Conservation (phyloP, 2,797 vertebrate species). For the Silurus aristotelis region DNA sequence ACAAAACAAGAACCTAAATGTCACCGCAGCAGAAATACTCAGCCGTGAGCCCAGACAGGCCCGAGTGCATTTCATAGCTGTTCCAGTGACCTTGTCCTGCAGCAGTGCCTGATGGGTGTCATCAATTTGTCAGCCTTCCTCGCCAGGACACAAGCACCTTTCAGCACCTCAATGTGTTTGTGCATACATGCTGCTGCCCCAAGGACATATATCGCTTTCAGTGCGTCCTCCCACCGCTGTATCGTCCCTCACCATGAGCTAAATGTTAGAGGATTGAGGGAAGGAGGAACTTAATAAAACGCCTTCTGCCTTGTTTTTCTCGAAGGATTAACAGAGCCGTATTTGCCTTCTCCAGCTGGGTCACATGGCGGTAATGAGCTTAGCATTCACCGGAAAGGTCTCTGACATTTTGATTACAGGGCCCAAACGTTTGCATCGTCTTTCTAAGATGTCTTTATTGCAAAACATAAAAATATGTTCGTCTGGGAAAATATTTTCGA, state of each 20-base stretch:
- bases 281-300: conserved; percentile 20
- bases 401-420: conserved; percentile 38
- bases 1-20: neutral
- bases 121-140: conserved; percentile 5
- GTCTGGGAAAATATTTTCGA: neutral
- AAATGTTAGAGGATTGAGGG: neutral
- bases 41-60: neutral
- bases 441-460: neutral
- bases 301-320: conserved; percentile 38
- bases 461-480: neutral
- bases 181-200: conserved; percentile 15
- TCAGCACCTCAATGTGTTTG: conserved; percentile 38
- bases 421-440: conserved; percentile 7
- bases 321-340: conserved; percentile 41
- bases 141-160: conserved; percentile 31
- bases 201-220: conserved; percentile 22
- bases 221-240: no score
- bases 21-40: neutral
- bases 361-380: conserved; percentile 1
- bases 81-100: neutral
- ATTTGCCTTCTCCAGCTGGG: conserved; percentile 48
- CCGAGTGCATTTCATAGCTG: no score
- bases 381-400: conserved; percentile 33
- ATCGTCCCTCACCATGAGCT: neutral
- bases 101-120: neutral